Conservation (phyloP, 2,113 vertebrate species). For the Saccopteryx leptura region DNA sequence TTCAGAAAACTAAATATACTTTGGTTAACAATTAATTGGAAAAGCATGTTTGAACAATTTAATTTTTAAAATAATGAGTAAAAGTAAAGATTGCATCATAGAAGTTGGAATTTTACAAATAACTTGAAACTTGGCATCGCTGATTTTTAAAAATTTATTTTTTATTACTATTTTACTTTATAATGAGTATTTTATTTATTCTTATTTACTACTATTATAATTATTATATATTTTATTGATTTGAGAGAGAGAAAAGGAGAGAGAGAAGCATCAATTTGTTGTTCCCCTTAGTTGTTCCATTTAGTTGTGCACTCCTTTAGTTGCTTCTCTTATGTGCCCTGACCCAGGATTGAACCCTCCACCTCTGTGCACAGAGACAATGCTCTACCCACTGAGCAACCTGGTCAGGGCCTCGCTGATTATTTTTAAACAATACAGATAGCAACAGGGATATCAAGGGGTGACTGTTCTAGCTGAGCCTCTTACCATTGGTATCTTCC, state of each 20-base stretch:
- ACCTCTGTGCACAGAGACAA: no score
- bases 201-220: no score
- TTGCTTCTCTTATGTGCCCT: no score
- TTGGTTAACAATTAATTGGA: not conserved
- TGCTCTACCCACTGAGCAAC: no score
- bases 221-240: no score
- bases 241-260: no score
- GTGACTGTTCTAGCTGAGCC: not conserved
- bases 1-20: constrained; percentile 1
- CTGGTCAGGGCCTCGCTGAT: not conserved
- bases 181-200: no score
- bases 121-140: constrained; percentile 8
- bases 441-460: not conserved
- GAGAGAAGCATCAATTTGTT: no score
- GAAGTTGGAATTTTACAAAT: constrained; percentile 4
- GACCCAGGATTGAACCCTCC: no score
- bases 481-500: not conserved
- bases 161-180: no score
- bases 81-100: not conserved
- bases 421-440: constrained; percentile 18
- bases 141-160: not conserved
- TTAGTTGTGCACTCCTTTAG: no score
- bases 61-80: constrained; percentile 23
- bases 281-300: no score
- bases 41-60: not conserved